phyloP scores from a whole-genome alignment of 2,888 invertebrate genomes.

The Yponomeuta sedellus region DNA sequence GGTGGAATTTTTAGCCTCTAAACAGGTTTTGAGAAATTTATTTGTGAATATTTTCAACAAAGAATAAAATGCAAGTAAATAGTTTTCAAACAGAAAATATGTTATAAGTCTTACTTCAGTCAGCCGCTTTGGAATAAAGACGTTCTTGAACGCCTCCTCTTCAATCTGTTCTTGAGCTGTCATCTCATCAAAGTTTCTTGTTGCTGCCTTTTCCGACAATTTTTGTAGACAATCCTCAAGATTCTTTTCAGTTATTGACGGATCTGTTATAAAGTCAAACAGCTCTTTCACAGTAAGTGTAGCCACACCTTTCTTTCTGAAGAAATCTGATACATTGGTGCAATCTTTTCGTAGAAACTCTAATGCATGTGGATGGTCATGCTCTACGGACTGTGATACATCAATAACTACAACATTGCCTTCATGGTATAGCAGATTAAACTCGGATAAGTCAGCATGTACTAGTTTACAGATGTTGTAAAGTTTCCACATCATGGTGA shows the following conservation, averaged over 20 bases:
- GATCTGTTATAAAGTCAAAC: conserved; percentile 97
- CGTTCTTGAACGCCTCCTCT: conserved; percentile 94
- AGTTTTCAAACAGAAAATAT: neutral
- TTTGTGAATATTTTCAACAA: neutral
- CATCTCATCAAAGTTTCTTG: conserved; percentile 78
- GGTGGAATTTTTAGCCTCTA: too few species aligned
- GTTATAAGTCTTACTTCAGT: conserved; percentile 80
- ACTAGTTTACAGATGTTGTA: conserved; percentile 96
- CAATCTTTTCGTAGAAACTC: conserved; percentile 97
- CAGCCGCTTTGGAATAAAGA: conserved; percentile 94
- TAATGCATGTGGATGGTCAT: conserved; percentile 96
- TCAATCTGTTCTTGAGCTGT: conserved; percentile 87
- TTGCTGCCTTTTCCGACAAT: conserved; percentile 81
- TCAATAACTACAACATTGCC: conserved; percentile 94
- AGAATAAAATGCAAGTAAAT: neutral
- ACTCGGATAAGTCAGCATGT: conserved; percentile 98
- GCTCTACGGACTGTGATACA: conserved; percentile 98
- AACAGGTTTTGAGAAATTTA: too few species aligned
- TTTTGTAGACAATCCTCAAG: conserved; percentile 87
- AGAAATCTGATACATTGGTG: conserved; percentile 93
- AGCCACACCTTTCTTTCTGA: conserved; percentile 91
- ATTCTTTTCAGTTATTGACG: conserved; percentile 86
- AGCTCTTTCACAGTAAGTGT: conserved; percentile 93
- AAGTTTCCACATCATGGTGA: conserved; percentile 93
- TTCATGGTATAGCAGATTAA: conserved; percentile 91